These are phyloP conservation scores for Cerastis leucographa DNA, from an alignment of 2,888 invertebrate species.

Conservation along the genomic window DNA sequence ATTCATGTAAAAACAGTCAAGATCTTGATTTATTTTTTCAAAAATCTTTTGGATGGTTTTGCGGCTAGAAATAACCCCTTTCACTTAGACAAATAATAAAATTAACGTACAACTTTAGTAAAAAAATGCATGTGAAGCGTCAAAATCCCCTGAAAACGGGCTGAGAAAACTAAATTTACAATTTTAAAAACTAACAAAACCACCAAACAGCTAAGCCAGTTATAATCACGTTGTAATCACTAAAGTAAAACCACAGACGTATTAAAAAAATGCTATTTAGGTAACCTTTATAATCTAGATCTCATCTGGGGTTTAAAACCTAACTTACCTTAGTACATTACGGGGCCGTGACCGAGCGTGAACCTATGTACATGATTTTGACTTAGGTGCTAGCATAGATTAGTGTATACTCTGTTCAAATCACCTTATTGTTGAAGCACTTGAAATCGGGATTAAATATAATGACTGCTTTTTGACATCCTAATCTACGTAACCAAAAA, in stretches of 20 bases:
- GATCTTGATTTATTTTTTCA: no score
- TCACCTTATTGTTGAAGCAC: background rate
- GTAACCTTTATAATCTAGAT: conserved; percentile 30
- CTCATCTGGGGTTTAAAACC: conserved; percentile 10
- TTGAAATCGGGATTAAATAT: background rate
- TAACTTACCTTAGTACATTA: background rate
- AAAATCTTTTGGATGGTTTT: no score
- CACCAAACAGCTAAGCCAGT: background rate
- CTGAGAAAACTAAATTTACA: no score
- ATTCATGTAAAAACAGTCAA: no score
- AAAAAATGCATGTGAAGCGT: background rate
- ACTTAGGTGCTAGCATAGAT: conserved; percentile 1
- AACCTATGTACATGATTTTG: background rate
- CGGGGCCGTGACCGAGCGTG: background rate
- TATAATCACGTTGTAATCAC: background rate
- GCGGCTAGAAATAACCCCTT: no score
- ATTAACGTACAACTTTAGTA: no score
- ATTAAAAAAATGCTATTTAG: background rate
- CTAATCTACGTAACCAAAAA: no score
- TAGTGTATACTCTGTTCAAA: background rate
- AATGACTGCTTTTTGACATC: no score
- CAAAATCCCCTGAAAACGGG: background rate
- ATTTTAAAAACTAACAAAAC: background rate
- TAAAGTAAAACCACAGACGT: conserved; percentile 10
- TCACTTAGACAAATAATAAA: no score